These are phyloP conservation scores for Mythimna ferrago DNA, from an alignment of 2,888 invertebrate species.

Conservation along the genomic window DNA sequence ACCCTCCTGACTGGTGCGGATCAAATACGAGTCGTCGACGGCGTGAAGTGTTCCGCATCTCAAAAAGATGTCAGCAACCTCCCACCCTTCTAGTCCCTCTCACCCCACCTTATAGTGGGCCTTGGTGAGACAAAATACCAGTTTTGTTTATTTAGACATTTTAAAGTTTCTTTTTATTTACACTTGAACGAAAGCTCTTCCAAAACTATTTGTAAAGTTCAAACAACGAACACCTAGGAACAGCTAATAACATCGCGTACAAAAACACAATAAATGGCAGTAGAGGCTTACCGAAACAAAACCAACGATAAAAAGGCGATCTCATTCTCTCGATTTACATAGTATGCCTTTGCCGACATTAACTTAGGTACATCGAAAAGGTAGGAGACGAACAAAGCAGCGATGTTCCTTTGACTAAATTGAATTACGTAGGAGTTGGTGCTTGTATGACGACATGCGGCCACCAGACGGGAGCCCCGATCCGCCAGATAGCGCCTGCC, in stretches of 20 bases:
- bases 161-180: not conserved
- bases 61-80: no score
- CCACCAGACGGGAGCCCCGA: conserved; percentile 4
- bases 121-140: no score
- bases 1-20: no score
- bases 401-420: conserved; percentile 55
- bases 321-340: conserved; percentile 56
- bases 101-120: no score
- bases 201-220: not conserved
- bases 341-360: conserved; percentile 58
- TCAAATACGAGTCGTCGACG: no score
- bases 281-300: conserved; percentile 36
- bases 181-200: not conserved
- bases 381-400: conserved; percentile 59
- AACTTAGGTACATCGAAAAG: conserved; percentile 67
- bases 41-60: no score
- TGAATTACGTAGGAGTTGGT: conserved; percentile 59
- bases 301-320: conserved; percentile 43
- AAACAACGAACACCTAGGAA: conserved; percentile 19
- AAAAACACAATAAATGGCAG: conserved; percentile 23
- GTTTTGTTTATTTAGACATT: no score
- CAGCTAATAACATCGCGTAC: conserved; percentile 13
- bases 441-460: conserved; percentile 34
- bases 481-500: conserved; percentile 50
- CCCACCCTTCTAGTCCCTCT: no score